Evolutionary conservation across 2,888 invertebrate species (phyloP).

Genomic region (Machimus atricapillus): DNA sequence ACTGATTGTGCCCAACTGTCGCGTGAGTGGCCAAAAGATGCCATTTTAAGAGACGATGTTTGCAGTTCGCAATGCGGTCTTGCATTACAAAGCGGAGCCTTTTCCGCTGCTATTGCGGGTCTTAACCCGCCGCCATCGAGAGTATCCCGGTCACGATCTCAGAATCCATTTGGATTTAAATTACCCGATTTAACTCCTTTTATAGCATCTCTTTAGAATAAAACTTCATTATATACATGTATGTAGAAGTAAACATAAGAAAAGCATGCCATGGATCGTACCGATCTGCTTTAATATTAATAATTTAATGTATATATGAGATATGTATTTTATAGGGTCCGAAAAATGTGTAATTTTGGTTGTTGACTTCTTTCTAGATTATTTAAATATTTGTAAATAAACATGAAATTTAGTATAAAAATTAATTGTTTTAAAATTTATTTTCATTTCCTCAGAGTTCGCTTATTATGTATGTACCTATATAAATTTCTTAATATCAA

Average conservation of each 20-base stretch:
- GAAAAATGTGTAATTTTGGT: not conserved
- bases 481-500: too few species aligned
- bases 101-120: conserved; percentile 56
- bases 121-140: conserved; percentile 58
- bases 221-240: not conserved
- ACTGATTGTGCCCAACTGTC: conserved; percentile 85
- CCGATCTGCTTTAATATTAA: conserved; percentile 11
- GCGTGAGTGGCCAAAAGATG: conserved; percentile 83
- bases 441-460: not conserved
- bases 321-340: not conserved
- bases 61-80: conserved; percentile 91
- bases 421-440: not conserved
- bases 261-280: conserved; percentile 35
- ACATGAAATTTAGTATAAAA: not conserved
- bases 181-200: conserved; percentile 80
- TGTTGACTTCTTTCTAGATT: conserved; percentile 6
- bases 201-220: conserved; percentile 59
- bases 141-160: conserved; percentile 61
- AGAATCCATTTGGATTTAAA: conserved; percentile 70
- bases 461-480: too few species aligned
- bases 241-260: not conserved
- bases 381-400: not conserved
- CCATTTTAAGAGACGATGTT: conserved; percentile 83
- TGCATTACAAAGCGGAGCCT: conserved; percentile 64
- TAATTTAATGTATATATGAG: not conserved